A percentile compares a stretch with the other conserved stretches of the same genome.
Evolutionary conservation across 2,113 vertebrate genomes (phyloP).

Genomic region (Leptobrachium ailaonicum): DNA sequence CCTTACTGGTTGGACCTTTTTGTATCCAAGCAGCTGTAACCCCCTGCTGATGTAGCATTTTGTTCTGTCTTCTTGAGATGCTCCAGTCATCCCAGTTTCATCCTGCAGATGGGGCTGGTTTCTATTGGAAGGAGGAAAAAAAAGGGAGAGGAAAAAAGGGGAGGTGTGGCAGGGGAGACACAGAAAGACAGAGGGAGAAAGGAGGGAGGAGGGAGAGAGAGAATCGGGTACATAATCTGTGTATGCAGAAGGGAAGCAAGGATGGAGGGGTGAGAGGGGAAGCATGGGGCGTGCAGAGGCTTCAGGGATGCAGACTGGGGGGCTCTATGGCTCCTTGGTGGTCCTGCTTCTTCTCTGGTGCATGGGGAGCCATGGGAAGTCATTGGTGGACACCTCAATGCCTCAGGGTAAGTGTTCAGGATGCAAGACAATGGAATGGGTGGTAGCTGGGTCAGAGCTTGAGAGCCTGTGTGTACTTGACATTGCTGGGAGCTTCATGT

Average conservation of each 20-base stretch:
- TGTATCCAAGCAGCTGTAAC: slow-evolving; percentile 28
- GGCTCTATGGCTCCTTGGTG: slow-evolving; percentile 13
- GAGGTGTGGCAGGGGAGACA: slow-evolving; percentile 37
- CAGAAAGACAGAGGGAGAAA: neutral
- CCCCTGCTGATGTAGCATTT: slow-evolving; percentile 21
- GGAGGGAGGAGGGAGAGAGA: neutral
- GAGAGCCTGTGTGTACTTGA: neutral
- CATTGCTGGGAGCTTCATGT: neutral
- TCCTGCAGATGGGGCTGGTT: slow-evolving; percentile 26
- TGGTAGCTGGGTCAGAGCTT: slow-evolving; percentile 29
- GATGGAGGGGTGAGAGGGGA: slow-evolving; percentile 39
- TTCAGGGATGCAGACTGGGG: slow-evolving; percentile 35
- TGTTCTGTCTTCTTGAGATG: slow-evolving; percentile 13
- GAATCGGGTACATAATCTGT: slow-evolving; percentile 17
- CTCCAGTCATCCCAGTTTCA: neutral
- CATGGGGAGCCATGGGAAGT: slow-evolving; percentile 33
- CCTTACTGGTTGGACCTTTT: slow-evolving; percentile 12
- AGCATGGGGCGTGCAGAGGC: slow-evolving; percentile 31
- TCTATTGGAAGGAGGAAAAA: neutral
- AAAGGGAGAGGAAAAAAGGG: neutral
- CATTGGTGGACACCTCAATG: slow-evolving; percentile 32
- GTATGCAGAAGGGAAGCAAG: slow-evolving; percentile 26
- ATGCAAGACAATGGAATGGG: slow-evolving; percentile 44
- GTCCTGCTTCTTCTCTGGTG: slow-evolving; percentile 19
- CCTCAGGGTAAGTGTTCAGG: slow-evolving; percentile 42